Evolutionary conservation across 2,888 invertebrate species (phyloP).

Genomic region (Epinotia demarniana): DNA sequence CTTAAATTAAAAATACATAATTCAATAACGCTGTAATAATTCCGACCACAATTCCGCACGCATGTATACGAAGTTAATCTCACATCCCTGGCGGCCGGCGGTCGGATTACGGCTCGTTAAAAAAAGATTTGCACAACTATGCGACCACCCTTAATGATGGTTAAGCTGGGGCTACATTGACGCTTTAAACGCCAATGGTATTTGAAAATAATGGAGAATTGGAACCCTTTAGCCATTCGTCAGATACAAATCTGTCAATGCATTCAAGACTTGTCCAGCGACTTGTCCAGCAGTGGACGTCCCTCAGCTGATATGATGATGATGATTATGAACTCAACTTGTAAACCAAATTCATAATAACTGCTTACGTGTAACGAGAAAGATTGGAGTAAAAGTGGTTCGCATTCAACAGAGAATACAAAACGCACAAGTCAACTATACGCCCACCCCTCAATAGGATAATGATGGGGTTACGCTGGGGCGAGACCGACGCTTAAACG

Average conservation of each 20-base stretch:
- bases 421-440: background rate
- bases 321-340: too few species aligned
- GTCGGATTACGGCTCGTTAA: conserved; percentile 34
- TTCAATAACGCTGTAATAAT: background rate
- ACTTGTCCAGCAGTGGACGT: too few species aligned
- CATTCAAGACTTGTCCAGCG: too few species aligned
- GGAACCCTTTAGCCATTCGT: background rate
- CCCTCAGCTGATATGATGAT: too few species aligned
- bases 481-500: too few species aligned
- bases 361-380: too few species aligned
- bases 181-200: background rate
- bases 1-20: background rate
- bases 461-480: too few species aligned
- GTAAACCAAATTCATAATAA: too few species aligned
- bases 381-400: too few species aligned
- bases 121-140: conserved; percentile 37
- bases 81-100: conserved; percentile 4
- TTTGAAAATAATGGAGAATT: background rate
- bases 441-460: too few species aligned
- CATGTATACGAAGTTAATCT: conserved; percentile 12
- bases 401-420: too few species aligned
- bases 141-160: conserved; percentile 26
- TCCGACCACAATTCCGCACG: background rate
- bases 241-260: background rate
- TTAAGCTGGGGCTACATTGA: background rate